Evolutionary conservation across 2,888 invertebrate species (phyloP), one percentile per base, ranked within the genome.

Genomic region (Abscondita cerata): DNA sequence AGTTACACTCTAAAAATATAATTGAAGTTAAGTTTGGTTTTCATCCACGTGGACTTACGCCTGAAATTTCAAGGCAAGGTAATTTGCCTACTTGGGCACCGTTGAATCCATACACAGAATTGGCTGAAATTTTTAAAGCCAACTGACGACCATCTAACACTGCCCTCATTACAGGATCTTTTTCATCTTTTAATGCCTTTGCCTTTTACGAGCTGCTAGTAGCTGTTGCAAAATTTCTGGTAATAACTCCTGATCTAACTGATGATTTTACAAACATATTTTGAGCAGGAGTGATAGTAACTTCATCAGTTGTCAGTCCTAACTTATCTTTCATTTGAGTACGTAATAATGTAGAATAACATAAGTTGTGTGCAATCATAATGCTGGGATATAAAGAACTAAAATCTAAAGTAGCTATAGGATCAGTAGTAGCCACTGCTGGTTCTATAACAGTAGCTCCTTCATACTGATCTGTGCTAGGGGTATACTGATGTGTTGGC

Each of bases 381-480:
- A 99, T 99, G 78, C 98, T 98, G 0, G 99, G 99, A 80, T 99
- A 99, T 77, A 99, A 87, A 1, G 99, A 99, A 70, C 98, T 96
- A 82, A 99, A 99, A 91, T 99, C 99, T 44, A 99, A 86, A 0
- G 99, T 99, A 25, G 98, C 96, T 76, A 99, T 99, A 0, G 99
- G 99, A 78, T 93, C 92, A 47, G 93, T 92, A 83, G 99, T 99
- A 2, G 98, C 99, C 75, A 93, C 89, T 72, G 91, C 87, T 0
- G 99, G 99, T 81, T 99, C 99, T 74, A 99, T 97, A 34, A 99
- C 99, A 1, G 98, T 99, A n/a, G 98, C 99, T 41, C 99, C 99
- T 82, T 97, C 97, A 81, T 90, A 99, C 73, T 98, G 96, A 68
- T 98, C 98, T 1, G 75, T 73, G 47, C 73, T 72, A 62, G 96